These are phyloP conservation scores for Poeciliopsis prolifica DNA, from an alignment of 2,113 vertebrate species.

Conservation along the genomic window DNA sequence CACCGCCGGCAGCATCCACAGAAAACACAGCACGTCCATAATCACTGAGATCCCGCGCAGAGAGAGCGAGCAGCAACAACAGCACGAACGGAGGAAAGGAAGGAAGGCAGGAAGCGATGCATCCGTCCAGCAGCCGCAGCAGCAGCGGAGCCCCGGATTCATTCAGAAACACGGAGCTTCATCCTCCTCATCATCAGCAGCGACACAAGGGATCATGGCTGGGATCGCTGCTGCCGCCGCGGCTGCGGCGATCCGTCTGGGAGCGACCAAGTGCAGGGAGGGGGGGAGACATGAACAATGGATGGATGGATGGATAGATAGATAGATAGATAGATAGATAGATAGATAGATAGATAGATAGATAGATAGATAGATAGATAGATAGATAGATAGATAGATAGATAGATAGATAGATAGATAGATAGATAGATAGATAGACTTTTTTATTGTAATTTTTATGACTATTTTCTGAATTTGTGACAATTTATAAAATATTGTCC, in stretches of 20 bases:
- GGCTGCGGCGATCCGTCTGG: conserved; percentile 50
- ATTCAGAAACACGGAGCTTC: conserved; percentile 50
- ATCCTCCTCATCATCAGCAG: conserved; percentile 34
- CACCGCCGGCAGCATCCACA: conserved; percentile 72
- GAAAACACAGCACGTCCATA: conserved; percentile 70
- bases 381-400: no score
- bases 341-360: no score
- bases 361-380: no score
- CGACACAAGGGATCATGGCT: conserved; percentile 35
- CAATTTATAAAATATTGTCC: no score
- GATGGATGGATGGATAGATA: no score
- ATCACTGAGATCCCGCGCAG: conserved; percentile 39
- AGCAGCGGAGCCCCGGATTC: conserved; percentile 56
- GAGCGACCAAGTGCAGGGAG: conserved; percentile 62
- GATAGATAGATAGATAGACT: no score
- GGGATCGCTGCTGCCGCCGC: conserved; percentile 29
- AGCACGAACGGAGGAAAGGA: background rate
- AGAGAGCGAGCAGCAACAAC: background rate
- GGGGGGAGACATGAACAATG: background rate
- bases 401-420: no score
- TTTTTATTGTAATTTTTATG: no score
- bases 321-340: no score
- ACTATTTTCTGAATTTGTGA: no score
- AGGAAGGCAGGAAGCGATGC: conserved; percentile 35
- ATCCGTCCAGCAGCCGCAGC: conserved; percentile 45